A percentile compares a stretch with the other conserved stretches of the same genome.
Evolutionary conservation across 2,888 invertebrate species (phyloP).

Genomic region (Phanerotoma sp.): DNA sequence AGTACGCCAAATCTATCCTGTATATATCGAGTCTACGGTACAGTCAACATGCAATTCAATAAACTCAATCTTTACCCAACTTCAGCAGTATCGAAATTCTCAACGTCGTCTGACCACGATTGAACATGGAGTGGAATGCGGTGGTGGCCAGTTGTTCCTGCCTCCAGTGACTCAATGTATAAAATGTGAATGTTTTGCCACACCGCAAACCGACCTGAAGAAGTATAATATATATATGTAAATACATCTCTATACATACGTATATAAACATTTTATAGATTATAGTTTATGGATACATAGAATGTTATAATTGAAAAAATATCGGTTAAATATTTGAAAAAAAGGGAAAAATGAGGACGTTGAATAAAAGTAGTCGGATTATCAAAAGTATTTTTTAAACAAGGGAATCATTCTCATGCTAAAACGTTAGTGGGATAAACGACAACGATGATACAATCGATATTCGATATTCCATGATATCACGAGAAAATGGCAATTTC

Average conservation of each 20-base stretch:
- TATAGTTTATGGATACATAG: slow-evolving; percentile 10
- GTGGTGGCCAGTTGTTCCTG: slow-evolving; percentile 31
- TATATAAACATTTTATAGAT: not conserved
- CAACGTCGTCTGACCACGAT: slow-evolving; percentile 56
- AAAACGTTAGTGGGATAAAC: slow-evolving; percentile 29
- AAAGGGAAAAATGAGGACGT: slow-evolving; percentile 13
- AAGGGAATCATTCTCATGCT: slow-evolving; percentile 33
- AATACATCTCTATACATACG: no score
- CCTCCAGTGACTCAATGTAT: slow-evolving; percentile 38
- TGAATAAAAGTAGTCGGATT: not conserved
- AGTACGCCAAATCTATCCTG: no score
- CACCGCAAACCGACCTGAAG: slow-evolving; percentile 52
- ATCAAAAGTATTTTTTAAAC: slow-evolving; percentile 23
- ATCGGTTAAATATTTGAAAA: no score
- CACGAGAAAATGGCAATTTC: slow-evolving; percentile 16
- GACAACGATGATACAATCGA: slow-evolving; percentile 32
- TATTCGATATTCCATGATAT: slow-evolving; percentile 32
- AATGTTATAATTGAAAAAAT: slow-evolving; percentile 10
- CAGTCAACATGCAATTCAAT: slow-evolving; percentile 20
- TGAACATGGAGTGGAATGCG: slow-evolving; percentile 45
- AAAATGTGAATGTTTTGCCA: slow-evolving; percentile 56
- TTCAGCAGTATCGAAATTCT: slow-evolving; percentile 46
- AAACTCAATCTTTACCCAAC: slow-evolving; percentile 39
- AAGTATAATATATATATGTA: no score
- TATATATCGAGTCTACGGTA: not conserved